Conservation (phyloP, 1,140 invertebrate genomes). For the Rhysida immarginata region DNA sequence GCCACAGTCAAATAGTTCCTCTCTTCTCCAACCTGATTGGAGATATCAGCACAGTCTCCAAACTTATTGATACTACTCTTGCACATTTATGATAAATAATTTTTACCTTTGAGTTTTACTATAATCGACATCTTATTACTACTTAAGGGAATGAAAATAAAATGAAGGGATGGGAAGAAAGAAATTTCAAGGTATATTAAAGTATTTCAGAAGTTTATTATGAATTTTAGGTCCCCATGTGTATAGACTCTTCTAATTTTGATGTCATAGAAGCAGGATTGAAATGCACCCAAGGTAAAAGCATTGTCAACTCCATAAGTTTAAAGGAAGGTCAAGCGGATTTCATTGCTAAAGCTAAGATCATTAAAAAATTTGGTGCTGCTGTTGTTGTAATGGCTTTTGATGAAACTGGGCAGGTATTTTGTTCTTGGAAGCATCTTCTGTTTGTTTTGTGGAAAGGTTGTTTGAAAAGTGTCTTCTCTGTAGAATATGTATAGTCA, state of each 20-base stretch:
- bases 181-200: neutral
- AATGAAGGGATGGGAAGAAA: neutral
- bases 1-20: too few relatives aligned
- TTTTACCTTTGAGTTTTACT: too few relatives aligned
- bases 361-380: constrained; percentile 39
- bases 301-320: constrained; percentile 44
- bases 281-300: constrained; percentile 43
- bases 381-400: constrained; percentile 43
- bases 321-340: constrained; percentile 37
- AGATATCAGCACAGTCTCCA: too few relatives aligned
- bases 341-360: constrained; percentile 31
- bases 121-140: too few relatives aligned
- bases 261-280: constrained; percentile 41
- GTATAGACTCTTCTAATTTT: constrained; percentile 45
- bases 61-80: too few relatives aligned
- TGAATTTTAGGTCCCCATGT: constrained; percentile 35
- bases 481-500: too few relatives aligned
- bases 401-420: constrained; percentile 41
- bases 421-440: too few relatives aligned
- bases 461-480: too few relatives aligned
- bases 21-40: too few relatives aligned
- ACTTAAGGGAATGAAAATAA: neutral
- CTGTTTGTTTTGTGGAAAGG: too few relatives aligned
- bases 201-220: too few relatives aligned
- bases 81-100: too few relatives aligned